Evolutionary conservation across 2,113 vertebrate genomes (phyloP), one percentile per base, ranked within the genome.

Genomic region (Lycaon pictus): DNA sequence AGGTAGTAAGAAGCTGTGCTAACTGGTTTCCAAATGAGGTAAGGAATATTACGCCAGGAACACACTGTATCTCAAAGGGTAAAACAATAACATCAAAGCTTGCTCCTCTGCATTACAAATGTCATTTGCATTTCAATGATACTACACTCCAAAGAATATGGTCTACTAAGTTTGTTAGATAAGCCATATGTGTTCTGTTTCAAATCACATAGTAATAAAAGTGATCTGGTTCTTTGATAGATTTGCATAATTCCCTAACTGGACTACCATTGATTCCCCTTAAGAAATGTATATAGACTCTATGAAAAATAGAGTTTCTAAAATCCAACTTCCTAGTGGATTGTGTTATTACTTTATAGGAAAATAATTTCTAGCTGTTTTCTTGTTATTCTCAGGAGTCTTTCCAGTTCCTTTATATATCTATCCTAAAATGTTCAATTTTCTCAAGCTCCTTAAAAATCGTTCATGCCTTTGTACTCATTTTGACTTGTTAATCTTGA

Each of bases 191-290:
- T 72, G 71, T 88, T 91, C 12, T 43, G 22, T 94, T 93, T 96
- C 96, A 97, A 97, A 94, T 96, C 96, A 97, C 96, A 97, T 5
- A 71, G 88, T 89, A 95, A 94, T 97, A 97, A 98, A 97, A 91
- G 79, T 51, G 58, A 97, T 91, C 72, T 65, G 48, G 83, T 92
- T 97, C 94, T 85, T 90, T 48, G 76, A 85, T 19, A 95, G 58
- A 97, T 97, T 97, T 98, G 76, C 95, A 94, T 97, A 96, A 97
- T 97, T 97, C 90, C 72, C 94, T 96, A 90, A 93, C 76, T 94
- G 76, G 84, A 72, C 94, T 53, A 13, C 53, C 22, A 83, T 7
- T 90, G 90, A 97, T 95, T 97, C 95, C 92, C 95, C 94, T 81
- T 85, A 96, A 97, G 97, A 96, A 89, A 96, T 60, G 35, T 25